Evolutionary conservation across 2,113 vertebrate genomes (phyloP).

Genomic region (Scomber colias): DNA sequence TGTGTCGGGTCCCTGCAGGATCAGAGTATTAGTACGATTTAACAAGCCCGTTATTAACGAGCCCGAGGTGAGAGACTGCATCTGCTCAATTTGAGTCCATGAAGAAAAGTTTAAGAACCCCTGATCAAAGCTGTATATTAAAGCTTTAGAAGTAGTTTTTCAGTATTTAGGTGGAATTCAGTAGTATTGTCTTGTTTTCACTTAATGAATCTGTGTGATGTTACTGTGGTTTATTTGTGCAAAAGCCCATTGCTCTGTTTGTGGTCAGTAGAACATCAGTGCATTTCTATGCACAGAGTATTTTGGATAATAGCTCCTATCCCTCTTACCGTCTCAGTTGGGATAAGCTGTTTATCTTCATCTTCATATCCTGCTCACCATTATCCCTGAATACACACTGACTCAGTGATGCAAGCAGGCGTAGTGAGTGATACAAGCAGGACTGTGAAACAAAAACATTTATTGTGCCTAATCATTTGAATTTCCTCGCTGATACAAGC

Average conservation of each 20-base stretch:
- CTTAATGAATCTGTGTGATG: constrained; percentile 86
- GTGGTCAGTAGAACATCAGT: constrained; percentile 64
- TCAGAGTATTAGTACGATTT: constrained; percentile 23
- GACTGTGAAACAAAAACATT: constrained; percentile 58
- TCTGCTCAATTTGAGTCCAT: constrained; percentile 50
- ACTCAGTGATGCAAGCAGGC: constrained; percentile 52
- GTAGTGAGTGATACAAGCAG: constrained; percentile 51
- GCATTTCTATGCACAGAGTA: constrained; percentile 55
- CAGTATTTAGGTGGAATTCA: constrained; percentile 89
- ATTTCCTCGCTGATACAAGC: constrained; percentile 56
- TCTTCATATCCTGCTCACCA: constrained; percentile 53
- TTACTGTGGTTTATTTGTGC: constrained; percentile 88
- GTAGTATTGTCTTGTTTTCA: constrained; percentile 89
- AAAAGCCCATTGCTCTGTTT: constrained; percentile 63
- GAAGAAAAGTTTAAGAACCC: constrained; percentile 70
- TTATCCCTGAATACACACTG: constrained; percentile 49
- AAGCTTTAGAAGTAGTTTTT: constrained; percentile 92
- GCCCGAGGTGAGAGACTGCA: constrained; percentile 22
- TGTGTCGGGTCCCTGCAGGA: not conserved
- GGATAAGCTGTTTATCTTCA: constrained; percentile 69
- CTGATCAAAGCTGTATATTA: constrained; percentile 78
- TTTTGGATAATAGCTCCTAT: constrained; percentile 58
- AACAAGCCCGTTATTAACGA: constrained; percentile 9
- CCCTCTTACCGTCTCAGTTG: constrained; percentile 52
- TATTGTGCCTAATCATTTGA: constrained; percentile 78